Percentiles rank a stretch among this genome's conserved stretches.
These are phyloP conservation scores for Perdita meconis DNA, from an alignment of 2,888 invertebrate species.

Conservation along the genomic window DNA sequence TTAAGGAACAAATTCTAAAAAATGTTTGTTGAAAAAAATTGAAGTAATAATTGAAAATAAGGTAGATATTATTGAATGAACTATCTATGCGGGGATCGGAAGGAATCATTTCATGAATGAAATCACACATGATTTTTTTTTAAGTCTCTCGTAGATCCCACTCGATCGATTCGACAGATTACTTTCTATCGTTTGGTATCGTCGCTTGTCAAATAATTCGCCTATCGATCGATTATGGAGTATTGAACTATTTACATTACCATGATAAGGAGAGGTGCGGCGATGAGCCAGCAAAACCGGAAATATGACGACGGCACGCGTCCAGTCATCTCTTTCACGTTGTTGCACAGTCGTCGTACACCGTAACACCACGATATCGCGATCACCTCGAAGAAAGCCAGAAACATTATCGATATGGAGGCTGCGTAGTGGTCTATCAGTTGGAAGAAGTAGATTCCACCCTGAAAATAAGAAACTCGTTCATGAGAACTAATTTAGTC, in stretches of 20 bases:
- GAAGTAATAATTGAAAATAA: too few relatives aligned
- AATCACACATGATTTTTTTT: too few relatives aligned
- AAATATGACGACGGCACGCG: constrained; percentile 92
- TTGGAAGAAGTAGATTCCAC: constrained; percentile 96
- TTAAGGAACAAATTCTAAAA: too few relatives aligned
- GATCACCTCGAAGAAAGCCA: constrained; percentile 97
- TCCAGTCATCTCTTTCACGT: constrained; percentile 96
- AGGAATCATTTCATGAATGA: too few relatives aligned
- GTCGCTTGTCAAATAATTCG: background rate
- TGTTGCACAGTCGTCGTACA: constrained; percentile 90
- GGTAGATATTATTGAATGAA: too few relatives aligned
- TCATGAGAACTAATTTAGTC: too few relatives aligned
- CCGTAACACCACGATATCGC: constrained; percentile 97
- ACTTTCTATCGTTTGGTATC: background rate
- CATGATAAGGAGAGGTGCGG: constrained; percentile 91
- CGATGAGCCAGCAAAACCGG: constrained; percentile 93
- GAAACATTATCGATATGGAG: constrained; percentile 94
- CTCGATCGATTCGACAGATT: too few relatives aligned
- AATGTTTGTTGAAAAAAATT: too few relatives aligned
- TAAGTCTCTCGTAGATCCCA: too few relatives aligned
- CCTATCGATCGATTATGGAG: background rate
- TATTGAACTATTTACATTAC: constrained; percentile 82
- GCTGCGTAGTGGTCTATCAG: constrained; percentile 97
- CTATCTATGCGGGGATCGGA: too few relatives aligned
- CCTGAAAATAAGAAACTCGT: constrained; percentile 84